phyloP scores from a whole-genome alignment of 1,140 invertebrate genomes.

The Drosophila sulfurigaster region DNA sequence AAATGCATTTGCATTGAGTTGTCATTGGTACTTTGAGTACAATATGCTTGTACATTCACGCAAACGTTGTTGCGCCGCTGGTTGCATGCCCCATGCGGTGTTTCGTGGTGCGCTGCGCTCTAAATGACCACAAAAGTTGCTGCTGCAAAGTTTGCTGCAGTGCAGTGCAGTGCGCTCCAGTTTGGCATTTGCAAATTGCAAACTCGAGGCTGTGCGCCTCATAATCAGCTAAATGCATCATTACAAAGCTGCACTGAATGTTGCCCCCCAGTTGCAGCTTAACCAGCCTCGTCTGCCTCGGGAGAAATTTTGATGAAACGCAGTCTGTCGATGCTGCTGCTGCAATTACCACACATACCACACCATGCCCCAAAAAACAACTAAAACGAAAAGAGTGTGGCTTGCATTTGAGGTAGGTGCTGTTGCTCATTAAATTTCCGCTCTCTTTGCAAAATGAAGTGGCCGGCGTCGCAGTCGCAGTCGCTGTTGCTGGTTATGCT shows the following conservation, averaged over 20 bases:
- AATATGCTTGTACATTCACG: not conserved
- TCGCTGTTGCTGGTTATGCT: constrained; percentile 60
- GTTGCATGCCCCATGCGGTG: constrained; percentile 14
- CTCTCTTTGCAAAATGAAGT: constrained; percentile 80
- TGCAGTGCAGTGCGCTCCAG: constrained; percentile 48
- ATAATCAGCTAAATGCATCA: constrained; percentile 80
- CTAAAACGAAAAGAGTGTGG: not conserved
- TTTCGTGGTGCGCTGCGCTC: constrained; percentile 16
- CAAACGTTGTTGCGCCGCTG: not conserved
- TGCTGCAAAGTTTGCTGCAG: constrained; percentile 10
- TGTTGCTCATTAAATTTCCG: constrained; percentile 80
- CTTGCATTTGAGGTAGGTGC: constrained; percentile 32
- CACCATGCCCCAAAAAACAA: not conserved
- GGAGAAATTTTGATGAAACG: constrained; percentile 53
- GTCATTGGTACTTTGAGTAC: constrained; percentile 7
- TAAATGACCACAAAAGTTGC: constrained; percentile 75
- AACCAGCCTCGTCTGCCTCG: constrained; percentile 22
- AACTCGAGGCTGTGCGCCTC: constrained; percentile 43
- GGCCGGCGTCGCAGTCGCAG: constrained; percentile 22
- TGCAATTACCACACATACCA: constrained; percentile 44
- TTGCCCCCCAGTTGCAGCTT: not conserved
- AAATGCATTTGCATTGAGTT: constrained; percentile 16
- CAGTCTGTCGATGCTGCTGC: constrained; percentile 5
- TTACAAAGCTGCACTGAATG: constrained; percentile 48
- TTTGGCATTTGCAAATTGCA: constrained; percentile 56